Evolutionary conservation across 2,113 vertebrate genomes (phyloP).

Genomic region (Thamnaconus septentrionalis): DNA sequence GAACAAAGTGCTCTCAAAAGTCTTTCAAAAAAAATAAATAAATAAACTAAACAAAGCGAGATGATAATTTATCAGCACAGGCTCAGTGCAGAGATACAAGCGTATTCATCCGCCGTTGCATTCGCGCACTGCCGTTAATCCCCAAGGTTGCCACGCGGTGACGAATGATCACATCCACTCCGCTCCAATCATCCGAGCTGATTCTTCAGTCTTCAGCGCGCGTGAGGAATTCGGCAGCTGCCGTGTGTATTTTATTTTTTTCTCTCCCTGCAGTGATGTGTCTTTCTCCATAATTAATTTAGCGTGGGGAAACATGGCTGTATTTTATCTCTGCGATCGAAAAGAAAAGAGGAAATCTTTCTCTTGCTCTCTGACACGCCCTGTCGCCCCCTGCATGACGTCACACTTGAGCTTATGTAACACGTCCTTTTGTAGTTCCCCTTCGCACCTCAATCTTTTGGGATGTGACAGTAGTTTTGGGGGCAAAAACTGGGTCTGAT

Average conservation of each 20-base stretch:
- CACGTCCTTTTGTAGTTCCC: conserved; percentile 41
- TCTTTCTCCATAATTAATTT: conserved; percentile 28
- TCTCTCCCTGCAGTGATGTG: conserved; percentile 10
- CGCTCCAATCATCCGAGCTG: too few species aligned
- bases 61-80: too few species aligned
- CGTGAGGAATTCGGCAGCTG: conserved; percentile 33
- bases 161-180: too few species aligned
- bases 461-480: conserved; percentile 54
- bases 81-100: too few species aligned
- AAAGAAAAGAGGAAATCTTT: conserved; percentile 13
- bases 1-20: too few species aligned
- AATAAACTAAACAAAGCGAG: too few species aligned
- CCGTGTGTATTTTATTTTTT: background rate
- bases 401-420: conserved; percentile 43
- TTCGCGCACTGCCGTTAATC: too few species aligned
- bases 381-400: conserved; percentile 36
- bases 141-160: too few species aligned
- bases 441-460: conserved; percentile 53
- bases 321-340: conserved; percentile 26
- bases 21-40: too few species aligned
- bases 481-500: conserved; percentile 51
- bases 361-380: conserved; percentile 28
- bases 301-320: conserved; percentile 11
- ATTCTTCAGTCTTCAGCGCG: conserved; percentile 10
- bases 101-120: too few species aligned